A percentile compares a stretch with the other conserved stretches of the same genome.
Conservation (phyloP, 2,113 vertebrate genomes). For the Opisthocomus hoazin region DNA sequence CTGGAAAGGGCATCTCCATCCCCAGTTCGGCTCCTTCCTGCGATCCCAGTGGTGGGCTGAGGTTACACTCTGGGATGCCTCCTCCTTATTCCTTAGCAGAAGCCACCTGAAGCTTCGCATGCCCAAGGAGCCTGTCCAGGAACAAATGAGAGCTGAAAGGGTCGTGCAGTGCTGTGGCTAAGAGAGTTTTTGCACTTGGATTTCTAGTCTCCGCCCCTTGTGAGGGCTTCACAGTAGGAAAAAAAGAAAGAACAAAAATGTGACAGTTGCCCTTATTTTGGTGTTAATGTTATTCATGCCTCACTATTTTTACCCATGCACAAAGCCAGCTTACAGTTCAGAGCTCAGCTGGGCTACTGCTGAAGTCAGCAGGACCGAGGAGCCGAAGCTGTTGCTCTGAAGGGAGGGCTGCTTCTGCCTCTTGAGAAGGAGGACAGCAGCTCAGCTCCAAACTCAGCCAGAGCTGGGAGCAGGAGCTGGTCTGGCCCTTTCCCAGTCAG, state of each 20-base stretch:
- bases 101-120: neutral
- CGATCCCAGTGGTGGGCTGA: neutral
- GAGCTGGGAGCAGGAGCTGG: neutral
- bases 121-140: neutral
- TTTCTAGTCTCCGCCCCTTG: neutral
- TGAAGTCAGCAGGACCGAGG: conserved; percentile 16
- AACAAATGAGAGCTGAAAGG: neutral
- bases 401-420: neutral
- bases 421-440: neutral
- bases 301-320: neutral
- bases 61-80: neutral
- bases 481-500: neutral
- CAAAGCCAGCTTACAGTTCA: neutral
- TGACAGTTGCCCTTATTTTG: neutral
- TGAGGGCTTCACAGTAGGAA: neutral
- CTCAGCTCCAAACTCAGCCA: neutral
- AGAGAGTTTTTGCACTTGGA: neutral
- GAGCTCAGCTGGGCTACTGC: conserved; percentile 30
- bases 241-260: neutral
- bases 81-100: neutral
- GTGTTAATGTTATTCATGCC: neutral
- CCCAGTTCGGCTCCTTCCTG: neutral
- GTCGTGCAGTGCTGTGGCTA: neutral
- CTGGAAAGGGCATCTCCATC: neutral
- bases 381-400: neutral